These are phyloP conservation scores for Cossypha niveicapilla DNA, from an alignment of 2,797 vertebrate genomes.

Conservation along the genomic window DNA sequence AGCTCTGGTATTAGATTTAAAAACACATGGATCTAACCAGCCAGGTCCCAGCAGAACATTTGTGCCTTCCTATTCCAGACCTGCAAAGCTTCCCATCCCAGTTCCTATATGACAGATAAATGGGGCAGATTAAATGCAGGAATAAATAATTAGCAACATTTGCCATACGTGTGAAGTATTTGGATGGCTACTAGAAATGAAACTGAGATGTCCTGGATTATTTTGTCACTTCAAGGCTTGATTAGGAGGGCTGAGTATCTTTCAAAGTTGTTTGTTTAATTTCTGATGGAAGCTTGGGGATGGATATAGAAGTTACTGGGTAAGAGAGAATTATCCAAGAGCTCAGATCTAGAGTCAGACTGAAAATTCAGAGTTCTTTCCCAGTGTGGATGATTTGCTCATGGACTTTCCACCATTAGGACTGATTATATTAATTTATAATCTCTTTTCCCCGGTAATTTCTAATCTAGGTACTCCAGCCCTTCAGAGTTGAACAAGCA, in stretches of 20 bases:
- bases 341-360: background rate
- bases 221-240: background rate
- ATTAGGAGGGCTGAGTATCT: background rate
- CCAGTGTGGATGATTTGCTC: background rate
- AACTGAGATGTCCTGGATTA: background rate
- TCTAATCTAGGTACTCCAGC: background rate
- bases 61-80: background rate
- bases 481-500: background rate
- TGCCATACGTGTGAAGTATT: background rate
- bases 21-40: background rate
- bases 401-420: background rate
- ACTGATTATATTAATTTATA: background rate
- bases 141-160: conserved; percentile 1
- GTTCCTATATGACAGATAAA: background rate
- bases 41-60: background rate
- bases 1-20: background rate
- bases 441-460: background rate
- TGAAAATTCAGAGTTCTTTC: background rate
- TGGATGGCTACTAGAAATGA: background rate
- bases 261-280: background rate
- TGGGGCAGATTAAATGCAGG: background rate
- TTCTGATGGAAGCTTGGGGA: background rate
- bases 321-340: background rate
- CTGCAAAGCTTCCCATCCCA: background rate
- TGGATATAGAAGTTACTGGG: background rate